Evolutionary conservation across 2,888 invertebrate genomes (phyloP).

Genomic region (Drosophila mayaguana): DNA sequence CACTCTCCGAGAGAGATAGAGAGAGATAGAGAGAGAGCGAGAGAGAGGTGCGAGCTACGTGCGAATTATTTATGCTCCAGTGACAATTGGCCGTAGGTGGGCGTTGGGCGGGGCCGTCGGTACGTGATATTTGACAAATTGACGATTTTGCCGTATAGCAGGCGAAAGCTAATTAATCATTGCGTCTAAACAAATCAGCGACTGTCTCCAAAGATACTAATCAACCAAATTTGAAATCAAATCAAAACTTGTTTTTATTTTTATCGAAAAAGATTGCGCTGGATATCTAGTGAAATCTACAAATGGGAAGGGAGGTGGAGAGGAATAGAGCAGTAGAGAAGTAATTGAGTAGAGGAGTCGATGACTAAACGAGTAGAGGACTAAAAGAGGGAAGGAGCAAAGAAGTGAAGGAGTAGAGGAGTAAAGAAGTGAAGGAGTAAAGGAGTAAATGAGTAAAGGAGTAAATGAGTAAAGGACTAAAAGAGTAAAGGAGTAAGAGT

Average conservation of each 20-base stretch:
- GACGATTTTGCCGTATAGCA: slow-evolving; percentile 33
- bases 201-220: slow-evolving; percentile 60
- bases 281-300: not conserved
- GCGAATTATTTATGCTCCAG: slow-evolving; percentile 55
- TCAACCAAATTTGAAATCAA: slow-evolving; percentile 53
- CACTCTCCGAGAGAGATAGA: not conserved
- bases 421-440: no score
- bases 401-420: not conserved
- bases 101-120: no score
- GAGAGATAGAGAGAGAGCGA: not conserved
- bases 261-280: not conserved
- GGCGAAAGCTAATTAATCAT: slow-evolving; percentile 67
- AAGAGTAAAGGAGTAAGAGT: not conserved
- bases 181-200: slow-evolving; percentile 34
- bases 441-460: not conserved
- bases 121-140: slow-evolving; percentile 56
- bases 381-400: no score
- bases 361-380: not conserved
- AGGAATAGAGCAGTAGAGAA: not conserved
- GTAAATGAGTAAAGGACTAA: not conserved
- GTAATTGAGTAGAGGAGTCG: not conserved
- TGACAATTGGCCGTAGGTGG: slow-evolving; percentile 18
- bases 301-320: not conserved
- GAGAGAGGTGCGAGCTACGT: slow-evolving; percentile 12
- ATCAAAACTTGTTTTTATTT: slow-evolving; percentile 4